Conservation (phyloP, 1,140 invertebrate species). For the Lethocerus indicus region DNA sequence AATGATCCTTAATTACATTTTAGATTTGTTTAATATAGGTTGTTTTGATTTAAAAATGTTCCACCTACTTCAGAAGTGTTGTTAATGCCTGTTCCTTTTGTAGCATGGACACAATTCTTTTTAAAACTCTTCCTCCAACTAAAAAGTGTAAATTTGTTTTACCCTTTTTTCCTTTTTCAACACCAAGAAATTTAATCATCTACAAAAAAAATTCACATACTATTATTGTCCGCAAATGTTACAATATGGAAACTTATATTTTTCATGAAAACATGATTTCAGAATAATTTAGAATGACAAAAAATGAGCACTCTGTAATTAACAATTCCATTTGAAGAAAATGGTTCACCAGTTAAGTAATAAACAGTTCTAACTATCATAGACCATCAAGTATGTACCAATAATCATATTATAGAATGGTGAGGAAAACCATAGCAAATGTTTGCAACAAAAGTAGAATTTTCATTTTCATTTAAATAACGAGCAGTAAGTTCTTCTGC, state of each 20-base stretch:
- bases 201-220: constrained; percentile 17
- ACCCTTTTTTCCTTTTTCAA: constrained; percentile 53
- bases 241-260: too few species aligned
- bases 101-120: constrained; percentile 36
- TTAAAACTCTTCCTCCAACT: constrained; percentile 45
- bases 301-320: background rate
- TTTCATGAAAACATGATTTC: too few species aligned
- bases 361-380: too few species aligned
- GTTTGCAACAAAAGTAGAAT: too few species aligned
- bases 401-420: too few species aligned
- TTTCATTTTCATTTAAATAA: too few species aligned
- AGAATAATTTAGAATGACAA: too few species aligned
- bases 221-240: too few species aligned
- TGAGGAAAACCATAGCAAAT: too few species aligned
- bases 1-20: constrained; percentile 13
- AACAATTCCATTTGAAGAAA: background rate
- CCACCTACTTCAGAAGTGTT: constrained; percentile 40
- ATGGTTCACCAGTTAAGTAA: too few species aligned
- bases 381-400: too few species aligned
- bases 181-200: constrained; percentile 46
- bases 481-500: too few species aligned
- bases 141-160: constrained; percentile 55
- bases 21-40: constrained; percentile 3
- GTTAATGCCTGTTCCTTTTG: constrained; percentile 48
- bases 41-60: background rate